Base-by-base conservation (phyloP, 2,888 invertebrate genomes). In the Caenorhabditis sp. region DNA sequence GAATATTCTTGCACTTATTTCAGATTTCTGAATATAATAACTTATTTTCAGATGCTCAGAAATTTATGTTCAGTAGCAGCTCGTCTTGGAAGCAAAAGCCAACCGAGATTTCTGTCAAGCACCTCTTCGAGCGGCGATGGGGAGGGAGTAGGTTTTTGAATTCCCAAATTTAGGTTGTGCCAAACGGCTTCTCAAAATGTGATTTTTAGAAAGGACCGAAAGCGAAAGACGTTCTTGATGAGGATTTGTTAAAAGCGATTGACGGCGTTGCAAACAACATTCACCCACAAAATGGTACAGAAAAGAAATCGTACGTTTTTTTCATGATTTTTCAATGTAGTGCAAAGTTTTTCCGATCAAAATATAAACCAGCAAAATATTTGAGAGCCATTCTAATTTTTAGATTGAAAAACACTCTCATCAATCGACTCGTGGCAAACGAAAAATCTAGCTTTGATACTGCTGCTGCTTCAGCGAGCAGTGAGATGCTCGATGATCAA, bases 391-490 rank as follows among this genome's bases (percentile, higher is more conserved):
- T 35, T 24, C 19, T 10, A 38, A 10, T 24, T 56, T 86, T 56
- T 64, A 86, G 86, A 35, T 49, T 80, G 38, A 87, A 85, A 64
- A 84, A 82, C 54, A 85, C 87, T 16, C 73, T 88, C 19, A 76
- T 88, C 19, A 83, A 84, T 68, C 81, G 84, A 54, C 80, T 88
- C 16, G 83, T 87, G 10, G 76, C 86, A 12, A 84, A 77, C 47
- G 89, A 89, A 51, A 89, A 88, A 77, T 84, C 84, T 14, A 86
- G 87, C 19, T 90, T 86, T 72, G 70, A 86, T 19, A 76, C 75
- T 16, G 90, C 90, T n/a, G 86, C 88, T 16, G 80, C 79, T 8
- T 81, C 87, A 22, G 87, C 87, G 6, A 82, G 61, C 47, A 72
- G 74, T n/a, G 89, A 88, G 22, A 85, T 88, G 86, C 66, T 87